Percentiles rank a stretch among this genome's conserved stretches.
phyloP scores from a whole-genome alignment of 2,113 vertebrate species.

The Antennarius striatus region DNA sequence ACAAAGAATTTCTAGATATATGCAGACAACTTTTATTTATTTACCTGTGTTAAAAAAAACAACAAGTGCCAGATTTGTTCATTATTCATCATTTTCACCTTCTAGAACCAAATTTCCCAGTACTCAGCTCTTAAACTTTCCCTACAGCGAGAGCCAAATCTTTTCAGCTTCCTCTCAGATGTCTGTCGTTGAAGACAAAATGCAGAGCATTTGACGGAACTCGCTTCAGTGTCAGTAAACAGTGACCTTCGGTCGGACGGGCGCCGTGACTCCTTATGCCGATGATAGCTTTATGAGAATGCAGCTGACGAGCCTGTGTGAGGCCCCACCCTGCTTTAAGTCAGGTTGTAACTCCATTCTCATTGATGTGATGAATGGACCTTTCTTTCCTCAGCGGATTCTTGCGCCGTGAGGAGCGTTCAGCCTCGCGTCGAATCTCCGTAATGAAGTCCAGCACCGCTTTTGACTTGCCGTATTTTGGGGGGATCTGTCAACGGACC shows the following conservation, averaged over 20 bases:
- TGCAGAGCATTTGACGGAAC: neutral
- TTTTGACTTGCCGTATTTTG: conserved; percentile 27
- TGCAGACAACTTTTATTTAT: too few relatives aligned
- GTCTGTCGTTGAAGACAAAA: neutral
- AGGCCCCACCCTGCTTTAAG: conserved; percentile 4
- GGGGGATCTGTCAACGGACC: conserved; percentile 18
- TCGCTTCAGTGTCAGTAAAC: neutral
- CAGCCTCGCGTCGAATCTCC: conserved; percentile 7
- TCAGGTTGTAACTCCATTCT: conserved; percentile 20
- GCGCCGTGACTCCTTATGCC: conserved; percentile 18
- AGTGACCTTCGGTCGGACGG: conserved; percentile 26
- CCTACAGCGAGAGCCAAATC: neutral
- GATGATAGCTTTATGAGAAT: conserved; percentile 29
- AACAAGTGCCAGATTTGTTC: too few relatives aligned
- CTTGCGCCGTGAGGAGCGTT: neutral
- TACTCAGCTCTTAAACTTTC: neutral
- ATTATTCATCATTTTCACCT: too few relatives aligned
- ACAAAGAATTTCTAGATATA: too few relatives aligned
- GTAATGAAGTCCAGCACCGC: conserved; percentile 29
- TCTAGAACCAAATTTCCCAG: too few relatives aligned
- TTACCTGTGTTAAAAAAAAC: too few relatives aligned
- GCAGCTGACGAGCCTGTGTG: neutral
- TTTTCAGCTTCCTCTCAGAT: neutral
- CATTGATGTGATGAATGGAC: conserved; percentile 41
- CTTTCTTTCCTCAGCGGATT: neutral